A percentile compares a stretch with the other conserved stretches of the same genome.
Evolutionary conservation across 2,797 vertebrate genomes (phyloP).

Genomic region (Semaprochilodus insignis): DNA sequence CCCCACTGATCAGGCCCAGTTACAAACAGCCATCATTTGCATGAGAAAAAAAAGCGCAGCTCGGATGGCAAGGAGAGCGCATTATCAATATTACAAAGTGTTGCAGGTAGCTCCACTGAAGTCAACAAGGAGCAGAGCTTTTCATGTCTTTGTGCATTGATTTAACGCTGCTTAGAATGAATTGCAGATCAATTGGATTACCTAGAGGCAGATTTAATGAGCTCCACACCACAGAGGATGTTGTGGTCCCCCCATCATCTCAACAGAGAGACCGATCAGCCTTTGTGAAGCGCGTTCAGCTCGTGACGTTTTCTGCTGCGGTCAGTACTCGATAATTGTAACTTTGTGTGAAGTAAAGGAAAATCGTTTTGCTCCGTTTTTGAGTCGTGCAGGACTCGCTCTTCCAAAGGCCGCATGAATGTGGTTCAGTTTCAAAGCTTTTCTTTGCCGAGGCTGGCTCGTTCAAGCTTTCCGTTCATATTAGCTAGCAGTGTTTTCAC

Average conservation of each 20-base stretch:
- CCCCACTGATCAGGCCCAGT: conserved; percentile 71
- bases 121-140: conserved; percentile 78
- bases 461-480: not conserved
- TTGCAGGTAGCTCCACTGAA: conserved; percentile 80
- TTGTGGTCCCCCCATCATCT: conserved; percentile 66
- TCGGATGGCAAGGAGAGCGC: conserved; percentile 68
- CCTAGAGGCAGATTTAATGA: conserved; percentile 82
- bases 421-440: conserved; percentile 6
- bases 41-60: conserved; percentile 53
- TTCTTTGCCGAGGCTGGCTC: not conserved
- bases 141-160: conserved; percentile 81
- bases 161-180: conserved; percentile 83
- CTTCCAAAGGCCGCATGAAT: not conserved
- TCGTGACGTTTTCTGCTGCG: conserved; percentile 34
- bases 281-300: conserved; percentile 18
- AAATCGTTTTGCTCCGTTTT: conserved; percentile 11
- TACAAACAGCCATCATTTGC: conserved; percentile 67
- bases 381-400: not conserved
- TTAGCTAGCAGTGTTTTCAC: not conserved
- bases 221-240: conserved; percentile 72
- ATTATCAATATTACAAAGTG: conserved; percentile 83
- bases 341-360: conserved; percentile 25
- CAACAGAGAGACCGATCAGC: conserved; percentile 33
- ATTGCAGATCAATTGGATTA: conserved; percentile 85
- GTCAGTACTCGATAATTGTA: conserved; percentile 13